phyloP scores from a whole-genome alignment of 2,888 invertebrate species.

The Aphodius granarius region DNA sequence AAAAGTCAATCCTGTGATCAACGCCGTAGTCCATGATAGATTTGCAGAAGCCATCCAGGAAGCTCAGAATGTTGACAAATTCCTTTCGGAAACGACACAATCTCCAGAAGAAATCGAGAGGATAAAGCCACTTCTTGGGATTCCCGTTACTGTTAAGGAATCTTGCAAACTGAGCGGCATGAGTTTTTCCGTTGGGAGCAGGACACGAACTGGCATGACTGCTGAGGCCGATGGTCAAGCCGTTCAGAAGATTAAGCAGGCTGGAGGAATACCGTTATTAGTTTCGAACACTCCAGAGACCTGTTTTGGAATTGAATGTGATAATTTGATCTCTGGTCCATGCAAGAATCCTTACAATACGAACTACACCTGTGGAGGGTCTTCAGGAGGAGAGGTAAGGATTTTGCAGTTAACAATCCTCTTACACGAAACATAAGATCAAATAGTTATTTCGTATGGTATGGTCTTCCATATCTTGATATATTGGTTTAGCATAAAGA shows the following conservation, averaged over 20 bases:
- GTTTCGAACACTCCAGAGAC: conserved; percentile 68
- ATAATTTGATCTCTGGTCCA: conserved; percentile 62
- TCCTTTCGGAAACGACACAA: conserved; percentile 51
- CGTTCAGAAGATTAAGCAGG: conserved; percentile 55
- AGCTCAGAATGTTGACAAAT: conserved; percentile 69
- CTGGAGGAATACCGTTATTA: conserved; percentile 64
- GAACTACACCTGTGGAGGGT: conserved; percentile 62
- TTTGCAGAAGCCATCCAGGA: conserved; percentile 74
- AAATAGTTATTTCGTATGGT: too few species aligned
- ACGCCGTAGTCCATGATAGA: conserved; percentile 78
- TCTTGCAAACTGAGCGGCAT: conserved; percentile 69
- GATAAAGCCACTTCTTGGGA: conserved; percentile 72
- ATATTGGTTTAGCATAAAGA: too few species aligned
- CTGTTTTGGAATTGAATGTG: conserved; percentile 63
- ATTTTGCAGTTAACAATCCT: not conserved
- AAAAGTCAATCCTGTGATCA: conserved; percentile 75
- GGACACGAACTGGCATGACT: conserved; percentile 44
- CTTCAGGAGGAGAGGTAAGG: conserved; percentile 62
- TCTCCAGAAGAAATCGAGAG: conserved; percentile 17
- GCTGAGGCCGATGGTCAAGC: conserved; percentile 58
- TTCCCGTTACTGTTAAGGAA: conserved; percentile 83
- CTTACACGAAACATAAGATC: too few species aligned
- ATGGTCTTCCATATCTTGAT: too few species aligned
- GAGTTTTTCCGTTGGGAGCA: conserved; percentile 47
- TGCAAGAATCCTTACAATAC: conserved; percentile 67